Base-by-base conservation (phyloP, 2,113 vertebrate species). In the Aythya baeri region DNA sequence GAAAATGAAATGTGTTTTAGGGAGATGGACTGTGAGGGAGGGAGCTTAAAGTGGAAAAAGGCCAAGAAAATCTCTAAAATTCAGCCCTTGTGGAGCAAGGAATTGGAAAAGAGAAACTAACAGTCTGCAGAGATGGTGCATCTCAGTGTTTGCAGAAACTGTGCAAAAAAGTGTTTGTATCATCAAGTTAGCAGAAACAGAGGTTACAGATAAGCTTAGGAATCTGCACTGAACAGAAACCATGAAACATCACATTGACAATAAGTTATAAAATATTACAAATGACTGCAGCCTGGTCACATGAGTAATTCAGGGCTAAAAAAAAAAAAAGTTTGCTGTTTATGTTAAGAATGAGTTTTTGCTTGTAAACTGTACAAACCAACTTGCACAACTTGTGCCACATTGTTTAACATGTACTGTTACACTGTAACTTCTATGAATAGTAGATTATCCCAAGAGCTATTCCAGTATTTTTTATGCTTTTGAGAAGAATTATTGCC, bases 1-100 rank as follows among this genome's bases (percentile, higher is more conserved):
- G 73, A 67, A 32, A 57, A 88, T 61, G 77, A 93, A 95, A 85
- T 85, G 82, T 91, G 31, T 92, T 71, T 86, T 57, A 86, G 65
- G 80, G 88, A 92, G 88, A 81, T 32, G 88, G 57, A 78, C 73
- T 83, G 52, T 27, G 50, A 63, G 25, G 21, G 52, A 83, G 29
- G 31, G 70, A 92, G 57, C n/a, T 87, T 82, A 63, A 89, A 38
- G 86, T 75, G 70, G 77, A 84, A 84, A 84, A 84, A 68, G 49
- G 32, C 71, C 84, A 93, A 87, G 0, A 0, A 55, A 75, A 57
- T 82, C 75, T 91, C 52, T 41, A 32, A 82, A 89, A 79, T 75
- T 84, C 74, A 75, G 46, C 52, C 43, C 86, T 91, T 78, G 17
- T 52, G 73, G 65, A 83, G n/a, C 52, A 90, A 77, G 50, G 76